Evolutionary conservation across 2,888 invertebrate species (phyloP), one percentile per base, ranked within the genome.

Genomic region (Microplitis manilae): DNA sequence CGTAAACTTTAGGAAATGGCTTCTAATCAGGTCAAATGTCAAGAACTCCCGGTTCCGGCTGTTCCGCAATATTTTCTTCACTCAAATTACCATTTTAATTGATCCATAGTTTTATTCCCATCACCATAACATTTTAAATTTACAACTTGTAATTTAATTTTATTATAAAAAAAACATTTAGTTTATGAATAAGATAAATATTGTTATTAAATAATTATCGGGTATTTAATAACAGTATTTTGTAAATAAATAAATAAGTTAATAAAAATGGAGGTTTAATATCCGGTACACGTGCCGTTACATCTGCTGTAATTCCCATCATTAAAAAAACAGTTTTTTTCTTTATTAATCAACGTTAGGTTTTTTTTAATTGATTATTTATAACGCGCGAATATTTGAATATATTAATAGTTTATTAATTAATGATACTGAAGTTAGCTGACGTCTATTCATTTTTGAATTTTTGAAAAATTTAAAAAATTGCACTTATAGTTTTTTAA

Each of bases 21-120:
- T 50, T 50, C 50, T 50, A 50, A 50, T 15, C 73, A 73, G 77
- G 80, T 79, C 80, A 64, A 72, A 79, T 77, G 79, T 80, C 80
- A 77, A 77, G 79, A 80, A 77, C 80, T 74, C 80, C 77, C 79
- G 79, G 80, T 77, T 79, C 79, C 80, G 79, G 79, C 75, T 50
- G 68, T 73, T 67, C 73, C 70, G 75, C 75, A 78, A 79, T 77
- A 79, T 74, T 50, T 50, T 50, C 50, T 50, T 50, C 50, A 1
- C 13, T 50, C 50, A 4, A 8, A 50, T 50, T 50, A 50, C 2
- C 50, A 50, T 50, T 50, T 50, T 50, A 50, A 50, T 50, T 50
- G 9, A 50, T 50, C 50, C 50, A 50, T 50, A 50, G 50, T 50
- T 50, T 50, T 2, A 50, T 50, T 50, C 13, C 79, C 61, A 76